Percentiles rank a stretch among this genome's conserved stretches.
phyloP scores from a whole-genome alignment of 2,113 vertebrate genomes.

The Lophura nycthemera region DNA sequence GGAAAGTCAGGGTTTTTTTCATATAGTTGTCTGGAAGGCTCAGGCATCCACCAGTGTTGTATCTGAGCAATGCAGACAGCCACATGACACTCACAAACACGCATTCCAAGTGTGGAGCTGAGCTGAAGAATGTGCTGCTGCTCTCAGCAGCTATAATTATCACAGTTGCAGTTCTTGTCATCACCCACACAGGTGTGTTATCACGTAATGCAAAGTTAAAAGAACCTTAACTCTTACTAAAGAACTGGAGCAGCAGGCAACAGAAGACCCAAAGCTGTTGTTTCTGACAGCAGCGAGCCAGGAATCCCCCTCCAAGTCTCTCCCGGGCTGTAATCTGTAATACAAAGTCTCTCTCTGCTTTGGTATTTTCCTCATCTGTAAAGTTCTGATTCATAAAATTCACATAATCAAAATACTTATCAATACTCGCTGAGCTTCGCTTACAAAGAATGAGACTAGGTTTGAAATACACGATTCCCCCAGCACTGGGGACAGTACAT shows the following conservation, averaged over 20 bases:
- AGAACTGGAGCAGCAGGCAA: not conserved
- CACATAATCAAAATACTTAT: not conserved
- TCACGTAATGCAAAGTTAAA: not conserved
- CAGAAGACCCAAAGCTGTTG: not conserved
- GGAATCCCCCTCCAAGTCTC: not conserved
- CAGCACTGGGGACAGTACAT: not conserved
- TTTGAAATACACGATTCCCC: not conserved
- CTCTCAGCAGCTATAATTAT: conserved; percentile 26
- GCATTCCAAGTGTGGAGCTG: not conserved
- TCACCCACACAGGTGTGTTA: conserved; percentile 35
- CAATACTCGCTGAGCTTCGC: not conserved
- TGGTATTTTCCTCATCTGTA: not conserved
- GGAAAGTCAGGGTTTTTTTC: conserved; percentile 32
- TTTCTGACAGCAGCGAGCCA: not conserved
- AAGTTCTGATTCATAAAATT: not conserved
- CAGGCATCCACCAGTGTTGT: not conserved
- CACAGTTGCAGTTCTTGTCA: not conserved
- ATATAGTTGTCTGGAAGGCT: conserved; percentile 37
- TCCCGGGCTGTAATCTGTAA: not conserved
- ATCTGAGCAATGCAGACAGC: conserved; percentile 29
- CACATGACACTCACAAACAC: conserved; percentile 23
- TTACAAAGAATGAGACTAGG: not conserved
- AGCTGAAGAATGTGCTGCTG: not conserved
- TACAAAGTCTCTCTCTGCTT: not conserved
- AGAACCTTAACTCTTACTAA: not conserved